Percentiles rank a stretch among this genome's conserved stretches.
phyloP scores from a whole-genome alignment of 2,888 invertebrate species.

The Phengaris arion region DNA sequence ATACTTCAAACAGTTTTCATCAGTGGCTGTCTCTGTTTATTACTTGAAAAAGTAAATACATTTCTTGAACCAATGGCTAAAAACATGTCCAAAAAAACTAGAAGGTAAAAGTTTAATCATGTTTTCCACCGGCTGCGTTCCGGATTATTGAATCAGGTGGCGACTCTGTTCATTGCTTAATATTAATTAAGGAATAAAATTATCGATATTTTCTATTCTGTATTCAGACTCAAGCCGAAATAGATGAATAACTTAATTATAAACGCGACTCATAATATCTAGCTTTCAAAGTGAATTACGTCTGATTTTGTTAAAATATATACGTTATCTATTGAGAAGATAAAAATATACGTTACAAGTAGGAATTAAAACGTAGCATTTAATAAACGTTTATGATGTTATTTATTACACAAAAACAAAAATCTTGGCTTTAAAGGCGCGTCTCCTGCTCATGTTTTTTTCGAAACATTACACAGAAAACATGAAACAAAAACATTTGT shows the following conservation, averaged over 20 bases:
- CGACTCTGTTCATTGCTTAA: background rate
- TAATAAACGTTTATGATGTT: too few relatives aligned
- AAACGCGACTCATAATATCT: too few relatives aligned
- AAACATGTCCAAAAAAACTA: background rate
- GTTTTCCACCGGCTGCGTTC: background rate
- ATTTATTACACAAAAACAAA: too few relatives aligned
- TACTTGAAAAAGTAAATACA: background rate
- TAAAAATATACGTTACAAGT: too few relatives aligned
- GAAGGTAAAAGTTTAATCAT: background rate
- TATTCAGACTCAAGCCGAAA: background rate
- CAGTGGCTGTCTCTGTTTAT: background rate
- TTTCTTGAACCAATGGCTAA: background rate
- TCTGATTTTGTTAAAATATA: too few relatives aligned
- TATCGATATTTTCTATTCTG: background rate
- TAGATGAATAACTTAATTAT: background rate
- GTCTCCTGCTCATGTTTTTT: too few relatives aligned
- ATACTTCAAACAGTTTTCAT: too few relatives aligned
- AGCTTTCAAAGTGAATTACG: too few relatives aligned
- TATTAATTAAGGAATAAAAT: conserved; percentile 18
- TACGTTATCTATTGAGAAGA: too few relatives aligned
- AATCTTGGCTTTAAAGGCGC: background rate
- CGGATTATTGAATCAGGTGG: background rate
- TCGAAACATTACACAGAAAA: too few relatives aligned
- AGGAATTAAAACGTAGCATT: too few relatives aligned
- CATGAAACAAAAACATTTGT: too few relatives aligned